phyloP scores from a whole-genome alignment of 1,140 invertebrate genomes.

The Nephila pilipes region DNA sequence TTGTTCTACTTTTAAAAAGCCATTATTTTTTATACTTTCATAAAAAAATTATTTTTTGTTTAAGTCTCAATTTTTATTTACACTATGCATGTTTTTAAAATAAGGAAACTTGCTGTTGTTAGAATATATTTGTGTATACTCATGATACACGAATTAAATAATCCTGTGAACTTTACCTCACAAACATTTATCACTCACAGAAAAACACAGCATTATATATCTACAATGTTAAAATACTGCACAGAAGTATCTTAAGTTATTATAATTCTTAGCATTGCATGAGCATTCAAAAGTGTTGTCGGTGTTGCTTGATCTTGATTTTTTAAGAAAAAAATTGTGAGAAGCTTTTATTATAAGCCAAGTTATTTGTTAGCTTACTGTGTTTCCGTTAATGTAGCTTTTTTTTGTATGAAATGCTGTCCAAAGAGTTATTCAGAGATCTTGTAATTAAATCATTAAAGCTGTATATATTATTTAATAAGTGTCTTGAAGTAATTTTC shows the following conservation, averaged over 20 bases:
- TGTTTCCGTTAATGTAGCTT: background rate
- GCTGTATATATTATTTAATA: conserved; percentile 60
- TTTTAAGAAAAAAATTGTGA: background rate
- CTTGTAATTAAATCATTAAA: conserved; percentile 64
- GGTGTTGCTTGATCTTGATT: background rate
- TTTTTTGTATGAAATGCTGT: conserved; percentile 55
- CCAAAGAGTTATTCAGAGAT: conserved; percentile 57
- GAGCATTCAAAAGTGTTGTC: background rate
- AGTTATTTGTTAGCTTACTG: background rate
- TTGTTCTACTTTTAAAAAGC: background rate
- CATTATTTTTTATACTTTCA: background rate
- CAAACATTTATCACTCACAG: conserved; percentile 5
- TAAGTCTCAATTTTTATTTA: background rate
- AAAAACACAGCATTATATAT: background rate
- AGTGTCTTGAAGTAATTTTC: background rate
- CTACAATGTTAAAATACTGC: background rate
- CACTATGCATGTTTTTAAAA: background rate
- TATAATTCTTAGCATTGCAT: background rate
- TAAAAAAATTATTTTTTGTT: background rate
- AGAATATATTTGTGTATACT: background rate
- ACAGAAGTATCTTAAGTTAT: background rate
- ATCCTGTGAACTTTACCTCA: background rate
- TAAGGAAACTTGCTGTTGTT: background rate
- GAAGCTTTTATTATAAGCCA: conserved; percentile 9
- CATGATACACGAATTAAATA: background rate